Evolutionary conservation across 2,888 invertebrate species (phyloP).

Genomic region (Drosophila monieri): DNA sequence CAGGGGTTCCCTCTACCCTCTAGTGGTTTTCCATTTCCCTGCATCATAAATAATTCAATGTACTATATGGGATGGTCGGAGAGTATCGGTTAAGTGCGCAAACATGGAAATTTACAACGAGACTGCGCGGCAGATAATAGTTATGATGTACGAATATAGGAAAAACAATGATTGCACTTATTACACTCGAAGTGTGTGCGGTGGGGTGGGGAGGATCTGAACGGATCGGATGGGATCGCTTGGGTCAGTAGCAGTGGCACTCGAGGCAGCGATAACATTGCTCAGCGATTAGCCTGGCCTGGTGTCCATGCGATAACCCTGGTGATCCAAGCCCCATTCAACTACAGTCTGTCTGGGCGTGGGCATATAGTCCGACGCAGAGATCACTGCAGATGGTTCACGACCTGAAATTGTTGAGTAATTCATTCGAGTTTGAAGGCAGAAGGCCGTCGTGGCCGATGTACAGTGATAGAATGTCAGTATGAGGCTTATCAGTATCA

Average conservation of each 20-base stretch:
- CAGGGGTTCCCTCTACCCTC: slow-evolving; percentile 1
- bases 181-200: slow-evolving; percentile 9
- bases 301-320: slow-evolving; percentile 55
- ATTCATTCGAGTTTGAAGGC: slow-evolving; percentile 59
- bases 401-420: slow-evolving; percentile 62
- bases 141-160: slow-evolving; percentile 42
- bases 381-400: slow-evolving; percentile 40
- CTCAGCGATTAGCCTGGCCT: slow-evolving; percentile 46
- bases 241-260: slow-evolving; percentile 41
- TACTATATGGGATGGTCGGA: slow-evolving; percentile 4
- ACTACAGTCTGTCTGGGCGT: slow-evolving; percentile 35
- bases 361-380: slow-evolving; percentile 17
- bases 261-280: slow-evolving; percentile 65
- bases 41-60: slow-evolving; percentile 31
- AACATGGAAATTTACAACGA: slow-evolving; percentile 74
- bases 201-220: slow-evolving; percentile 13
- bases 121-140: slow-evolving; percentile 49
- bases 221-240: slow-evolving; percentile 24
- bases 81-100: slow-evolving; percentile 41
- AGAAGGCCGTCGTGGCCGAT: slow-evolving; percentile 59
- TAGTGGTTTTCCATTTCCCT: slow-evolving; percentile 39
- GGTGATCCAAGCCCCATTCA: slow-evolving; percentile 48
- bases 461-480: slow-evolving; percentile 7
- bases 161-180: slow-evolving; percentile 61
- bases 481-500: slow-evolving; percentile 34